Evolutionary conservation across 2,113 vertebrate genomes (phyloP).

Genomic region (Poicephalus meyeri): DNA sequence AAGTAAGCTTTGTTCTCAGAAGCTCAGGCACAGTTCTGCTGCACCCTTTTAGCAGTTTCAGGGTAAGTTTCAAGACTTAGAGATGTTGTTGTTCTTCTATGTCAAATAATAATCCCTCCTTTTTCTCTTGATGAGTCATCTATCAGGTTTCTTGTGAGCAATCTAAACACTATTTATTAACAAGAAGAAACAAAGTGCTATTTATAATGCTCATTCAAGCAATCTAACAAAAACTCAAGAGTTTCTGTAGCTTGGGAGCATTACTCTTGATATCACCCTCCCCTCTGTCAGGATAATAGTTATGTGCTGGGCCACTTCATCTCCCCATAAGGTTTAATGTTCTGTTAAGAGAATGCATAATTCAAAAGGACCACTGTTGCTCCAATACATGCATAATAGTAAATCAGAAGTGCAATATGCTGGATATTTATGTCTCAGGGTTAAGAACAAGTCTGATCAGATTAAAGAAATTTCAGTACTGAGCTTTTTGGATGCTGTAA

Average conservation of each 20-base stretch:
- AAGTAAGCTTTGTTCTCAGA: constrained; percentile 48
- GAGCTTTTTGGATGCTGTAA: constrained; percentile 3
- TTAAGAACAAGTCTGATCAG: constrained; percentile 49
- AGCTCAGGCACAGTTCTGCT: constrained; percentile 13
- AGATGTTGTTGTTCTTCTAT: constrained; percentile 37
- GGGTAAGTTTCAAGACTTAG: constrained; percentile 24
- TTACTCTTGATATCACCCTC: constrained; percentile 32
- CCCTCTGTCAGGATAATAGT: constrained; percentile 63
- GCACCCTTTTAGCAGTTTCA: constrained; percentile 8
- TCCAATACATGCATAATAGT: constrained; percentile 32
- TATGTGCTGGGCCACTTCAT: constrained; percentile 41
- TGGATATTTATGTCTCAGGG: constrained; percentile 44
- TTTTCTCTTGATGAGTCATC: constrained; percentile 46
- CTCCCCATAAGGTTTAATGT: constrained; percentile 60
- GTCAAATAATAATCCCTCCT: constrained; percentile 28
- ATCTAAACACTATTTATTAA: constrained; percentile 67
- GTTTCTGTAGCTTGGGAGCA: constrained; percentile 55
- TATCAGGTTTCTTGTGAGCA: constrained; percentile 59
- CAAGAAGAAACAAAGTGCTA: constrained; percentile 59
- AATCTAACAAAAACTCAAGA: constrained; percentile 54
- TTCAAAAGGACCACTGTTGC: constrained; percentile 56
- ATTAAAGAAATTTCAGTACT: constrained; percentile 21
- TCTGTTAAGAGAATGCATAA: constrained; percentile 66
- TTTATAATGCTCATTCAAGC: constrained; percentile 62
- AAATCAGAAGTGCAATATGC: constrained; percentile 52